Conservation (phyloP, 2,888 invertebrate genomes). For the Zonitis immaculata region DNA sequence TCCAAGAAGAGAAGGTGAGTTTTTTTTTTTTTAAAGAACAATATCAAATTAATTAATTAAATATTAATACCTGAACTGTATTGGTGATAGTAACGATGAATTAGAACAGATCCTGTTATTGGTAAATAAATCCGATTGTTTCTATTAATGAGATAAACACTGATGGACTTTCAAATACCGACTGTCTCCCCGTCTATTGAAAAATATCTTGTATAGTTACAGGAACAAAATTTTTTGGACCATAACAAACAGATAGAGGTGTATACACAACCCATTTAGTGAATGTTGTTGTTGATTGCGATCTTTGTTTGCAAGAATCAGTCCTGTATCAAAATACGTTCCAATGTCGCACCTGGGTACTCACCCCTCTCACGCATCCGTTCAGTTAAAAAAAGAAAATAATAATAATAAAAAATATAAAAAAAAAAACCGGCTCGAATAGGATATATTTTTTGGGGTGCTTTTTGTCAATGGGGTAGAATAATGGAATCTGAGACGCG, state of each 20-base stretch:
- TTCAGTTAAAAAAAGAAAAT: constrained; percentile 22
- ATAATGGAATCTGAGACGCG: constrained; percentile 50
- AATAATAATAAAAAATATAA: background rate
- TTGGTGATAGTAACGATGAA: constrained; percentile 7
- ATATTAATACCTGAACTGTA: constrained; percentile 1
- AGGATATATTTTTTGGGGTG: constrained; percentile 45
- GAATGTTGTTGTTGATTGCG: constrained; percentile 41
- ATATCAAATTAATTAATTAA: background rate
- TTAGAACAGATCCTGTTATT: constrained; percentile 10
- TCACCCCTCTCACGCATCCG: constrained; percentile 46
- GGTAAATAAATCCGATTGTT: background rate
- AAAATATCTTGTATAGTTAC: no score
- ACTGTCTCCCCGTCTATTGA: background rate
- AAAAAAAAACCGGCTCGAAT: constrained; percentile 47
- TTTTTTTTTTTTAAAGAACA: constrained; percentile 3
- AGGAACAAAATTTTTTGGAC: background rate
- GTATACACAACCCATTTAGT: constrained; percentile 42
- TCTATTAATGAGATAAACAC: constrained; percentile 6
- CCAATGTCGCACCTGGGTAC: constrained; percentile 44
- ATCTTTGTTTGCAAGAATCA: constrained; percentile 47
- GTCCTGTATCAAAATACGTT: constrained; percentile 44
- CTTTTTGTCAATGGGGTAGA: constrained; percentile 47
- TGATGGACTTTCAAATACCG: background rate
- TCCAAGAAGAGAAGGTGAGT: constrained; percentile 4
- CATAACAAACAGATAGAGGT: background rate